Conservation (phyloP, 1,140 invertebrate genomes). For the Drosophila pseudoananassae region DNA sequence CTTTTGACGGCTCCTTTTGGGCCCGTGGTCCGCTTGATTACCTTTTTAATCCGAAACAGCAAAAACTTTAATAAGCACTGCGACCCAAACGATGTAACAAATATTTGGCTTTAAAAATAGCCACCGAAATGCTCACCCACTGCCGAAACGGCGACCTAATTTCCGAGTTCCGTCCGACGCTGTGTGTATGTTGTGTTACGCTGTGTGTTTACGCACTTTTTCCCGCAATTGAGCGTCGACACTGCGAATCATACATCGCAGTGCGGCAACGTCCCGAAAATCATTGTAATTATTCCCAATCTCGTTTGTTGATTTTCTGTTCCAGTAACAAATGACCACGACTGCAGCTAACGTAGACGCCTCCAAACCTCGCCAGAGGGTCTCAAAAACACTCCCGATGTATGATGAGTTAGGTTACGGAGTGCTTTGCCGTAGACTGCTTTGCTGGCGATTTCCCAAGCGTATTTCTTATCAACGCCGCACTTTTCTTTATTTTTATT, state of each 20-base stretch:
- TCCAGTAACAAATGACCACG: conserved; percentile 78
- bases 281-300: conserved; percentile 65
- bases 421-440: conserved; percentile 2
- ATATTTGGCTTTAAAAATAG: conserved; percentile 16
- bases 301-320: conserved; percentile 63
- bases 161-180: conserved; percentile 17
- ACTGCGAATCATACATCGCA: conserved; percentile 43
- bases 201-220: conserved; percentile 24
- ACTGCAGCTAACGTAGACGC: conserved; percentile 50
- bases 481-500: conserved; percentile 19
- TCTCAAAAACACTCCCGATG: background rate
- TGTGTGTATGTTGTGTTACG: too few relatives aligned
- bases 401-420: background rate
- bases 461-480: conserved; percentile 24
- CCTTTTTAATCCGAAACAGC: conserved; percentile 47
- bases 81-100: conserved; percentile 14
- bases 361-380: background rate
- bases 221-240: conserved; percentile 38
- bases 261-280: conserved; percentile 26
- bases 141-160: conserved; percentile 43
- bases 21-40: conserved; percentile 42
- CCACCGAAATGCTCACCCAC: conserved; percentile 2
- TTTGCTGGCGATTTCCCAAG: conserved; percentile 18
- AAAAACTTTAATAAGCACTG: conserved; percentile 23
- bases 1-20: conserved; percentile 52